Conservation (phyloP, 2,797 vertebrate genomes). For the Ptychadena robeensis region DNA sequence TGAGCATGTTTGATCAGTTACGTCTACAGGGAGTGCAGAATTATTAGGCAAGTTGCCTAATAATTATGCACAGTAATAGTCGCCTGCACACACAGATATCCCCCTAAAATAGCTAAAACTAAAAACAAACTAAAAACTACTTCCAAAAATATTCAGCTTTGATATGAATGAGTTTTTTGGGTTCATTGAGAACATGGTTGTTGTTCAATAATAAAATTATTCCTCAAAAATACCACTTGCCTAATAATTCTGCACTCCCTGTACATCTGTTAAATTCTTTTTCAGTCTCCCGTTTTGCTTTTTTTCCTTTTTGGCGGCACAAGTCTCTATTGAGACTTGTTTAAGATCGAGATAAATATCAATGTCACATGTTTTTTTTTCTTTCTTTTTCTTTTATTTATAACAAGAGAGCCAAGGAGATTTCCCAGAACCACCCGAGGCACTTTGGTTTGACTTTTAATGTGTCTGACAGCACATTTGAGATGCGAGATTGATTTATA, state of each 20-base stretch:
- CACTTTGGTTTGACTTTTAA: conserved; percentile 42
- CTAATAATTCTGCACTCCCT: too few species aligned
- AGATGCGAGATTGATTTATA: conserved; percentile 27
- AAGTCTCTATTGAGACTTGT: conserved; percentile 47
- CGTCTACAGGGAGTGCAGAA: too few species aligned
- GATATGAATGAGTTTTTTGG: too few species aligned
- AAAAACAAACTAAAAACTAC: too few species aligned
- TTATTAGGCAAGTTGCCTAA: too few species aligned
- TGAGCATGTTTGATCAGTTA: conserved; percentile 50
- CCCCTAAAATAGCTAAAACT: too few species aligned
- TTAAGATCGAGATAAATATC: conserved; percentile 40
- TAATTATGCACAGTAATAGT: too few species aligned
- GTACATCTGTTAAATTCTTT: conserved; percentile 50
- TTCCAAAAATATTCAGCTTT: too few species aligned
- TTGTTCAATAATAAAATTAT: too few species aligned
- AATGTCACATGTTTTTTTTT: conserved; percentile 13
- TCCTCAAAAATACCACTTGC: too few species aligned
- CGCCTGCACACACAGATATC: too few species aligned
- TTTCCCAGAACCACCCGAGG: conserved; percentile 51
- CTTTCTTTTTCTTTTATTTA: background rate
- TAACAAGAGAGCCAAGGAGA: conserved; percentile 6
- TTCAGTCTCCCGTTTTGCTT: conserved; percentile 1
- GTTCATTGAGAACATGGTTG: too few species aligned
- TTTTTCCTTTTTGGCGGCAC: conserved; percentile 20
- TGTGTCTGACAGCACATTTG: conserved; percentile 24